phyloP scores from a whole-genome alignment of 2,888 invertebrate genomes.

The Criorhina ranunculi region DNA sequence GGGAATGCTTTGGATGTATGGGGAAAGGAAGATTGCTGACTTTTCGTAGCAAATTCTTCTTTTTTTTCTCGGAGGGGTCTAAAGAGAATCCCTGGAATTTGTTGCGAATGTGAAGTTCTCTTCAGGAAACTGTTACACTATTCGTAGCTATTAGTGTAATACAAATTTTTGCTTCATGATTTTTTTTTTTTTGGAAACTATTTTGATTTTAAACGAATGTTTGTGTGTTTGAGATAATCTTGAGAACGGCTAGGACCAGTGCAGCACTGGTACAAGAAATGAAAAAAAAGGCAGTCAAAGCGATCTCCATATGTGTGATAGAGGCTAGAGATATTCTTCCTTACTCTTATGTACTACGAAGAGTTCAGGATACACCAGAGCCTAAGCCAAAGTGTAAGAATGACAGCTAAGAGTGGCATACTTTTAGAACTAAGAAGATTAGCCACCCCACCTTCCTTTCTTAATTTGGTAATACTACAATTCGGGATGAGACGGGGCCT shows the following conservation, averaged over 20 bases:
- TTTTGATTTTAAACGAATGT: slow-evolving; percentile 2
- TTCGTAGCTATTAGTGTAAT: slow-evolving; percentile 43
- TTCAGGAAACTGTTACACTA: slow-evolving; percentile 38
- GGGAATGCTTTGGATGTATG: slow-evolving; percentile 26
- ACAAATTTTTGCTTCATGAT: slow-evolving; percentile 21
- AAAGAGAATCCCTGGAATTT: slow-evolving; percentile 53
- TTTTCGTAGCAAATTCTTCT: slow-evolving; percentile 38
- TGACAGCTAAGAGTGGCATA: too few species aligned
- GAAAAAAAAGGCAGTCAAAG: too few species aligned
- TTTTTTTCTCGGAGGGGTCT: neutral
- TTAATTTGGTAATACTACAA: too few species aligned
- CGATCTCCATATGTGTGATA: too few species aligned
- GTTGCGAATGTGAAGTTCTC: slow-evolving; percentile 59
- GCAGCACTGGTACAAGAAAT: too few species aligned
- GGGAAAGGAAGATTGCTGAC: slow-evolving; percentile 16
- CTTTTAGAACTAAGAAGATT: too few species aligned
- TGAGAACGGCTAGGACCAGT: neutral
- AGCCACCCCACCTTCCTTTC: too few species aligned
- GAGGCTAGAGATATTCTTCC: too few species aligned
- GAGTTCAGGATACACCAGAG: too few species aligned
- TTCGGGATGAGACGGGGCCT: too few species aligned
- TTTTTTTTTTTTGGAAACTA: slow-evolving; percentile 19
- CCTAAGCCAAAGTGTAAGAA: too few species aligned
- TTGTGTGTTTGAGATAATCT: neutral
- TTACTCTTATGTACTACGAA: too few species aligned